phyloP scores from a whole-genome alignment of 2,113 vertebrate species.

The Plestiodon gilberti region DNA sequence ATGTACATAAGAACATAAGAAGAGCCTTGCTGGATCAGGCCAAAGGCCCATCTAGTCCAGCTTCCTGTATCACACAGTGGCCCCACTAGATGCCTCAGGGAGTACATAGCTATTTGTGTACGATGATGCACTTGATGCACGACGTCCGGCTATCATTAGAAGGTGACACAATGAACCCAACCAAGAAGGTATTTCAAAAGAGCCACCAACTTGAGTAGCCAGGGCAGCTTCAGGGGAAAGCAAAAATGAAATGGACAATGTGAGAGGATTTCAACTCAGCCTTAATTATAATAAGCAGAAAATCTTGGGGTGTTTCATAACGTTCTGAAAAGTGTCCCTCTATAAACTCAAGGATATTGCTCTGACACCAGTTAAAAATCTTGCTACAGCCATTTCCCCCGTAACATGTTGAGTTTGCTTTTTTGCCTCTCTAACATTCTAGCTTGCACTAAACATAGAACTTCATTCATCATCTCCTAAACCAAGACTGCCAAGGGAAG shows the following conservation, averaged over 20 bases:
- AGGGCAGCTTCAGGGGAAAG: not conserved
- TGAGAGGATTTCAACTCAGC: not conserved
- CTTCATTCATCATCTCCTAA: slow-evolving; percentile 92
- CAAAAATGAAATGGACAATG: not conserved
- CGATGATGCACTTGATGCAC: not conserved
- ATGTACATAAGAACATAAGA: no score
- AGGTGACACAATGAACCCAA: not conserved
- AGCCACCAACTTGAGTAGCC: not conserved
- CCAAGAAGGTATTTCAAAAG: not conserved
- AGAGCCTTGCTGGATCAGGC: no score
- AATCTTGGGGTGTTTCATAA: slow-evolving; percentile 53
- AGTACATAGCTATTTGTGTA: no score
- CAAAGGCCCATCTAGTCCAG: no score
- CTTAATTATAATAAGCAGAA: slow-evolving; percentile 56
- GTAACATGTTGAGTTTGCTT: slow-evolving; percentile 79
- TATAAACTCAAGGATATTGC: slow-evolving; percentile 64
- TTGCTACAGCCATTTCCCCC: slow-evolving; percentile 63
- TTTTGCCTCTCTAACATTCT: slow-evolving; percentile 87
- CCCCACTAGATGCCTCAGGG: no score
- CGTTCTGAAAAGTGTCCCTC: slow-evolving; percentile 45
- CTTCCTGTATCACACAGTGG: no score
- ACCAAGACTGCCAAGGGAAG: slow-evolving; percentile 85
- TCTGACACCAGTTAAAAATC: slow-evolving; percentile 64
- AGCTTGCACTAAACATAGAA: slow-evolving; percentile 89
- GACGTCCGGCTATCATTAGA: not conserved